Evolutionary conservation across 1,140 invertebrate genomes (phyloP), one percentile per base, ranked within the genome.

Genomic region (Drosophila watanabei): DNA sequence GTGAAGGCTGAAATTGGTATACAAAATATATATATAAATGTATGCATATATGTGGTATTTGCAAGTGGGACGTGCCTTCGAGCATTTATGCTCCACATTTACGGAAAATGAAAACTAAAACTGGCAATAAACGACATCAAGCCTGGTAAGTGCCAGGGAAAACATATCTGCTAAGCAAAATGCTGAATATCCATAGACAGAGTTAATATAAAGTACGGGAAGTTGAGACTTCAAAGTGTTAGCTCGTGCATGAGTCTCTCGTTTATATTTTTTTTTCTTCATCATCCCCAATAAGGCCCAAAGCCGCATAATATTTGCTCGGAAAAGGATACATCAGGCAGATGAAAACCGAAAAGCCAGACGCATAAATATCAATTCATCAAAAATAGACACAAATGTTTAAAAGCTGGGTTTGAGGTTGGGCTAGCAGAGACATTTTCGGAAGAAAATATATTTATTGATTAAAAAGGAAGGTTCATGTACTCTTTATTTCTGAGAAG

Each of bases 351-450:
- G 14, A 62, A 73, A 62, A 54, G 41, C 16, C 57, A 46, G 56
- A 75, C 70, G 24, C 43, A 75, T 73, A 61, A 73, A 75, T 63
- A 63, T 64, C 71, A 75, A 64, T 76, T 72, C 20, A 72, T 59
- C 69, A 71, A 46, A 48, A 28, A 49, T 30, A 28, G n/a, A 18
- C n/a, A 32, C 2, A 11, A 11, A 30, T 35, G 4, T 20, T 24
- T 37, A 10, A 35, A 10, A 39, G 35, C 14, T 33, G 39, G 16
- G 14, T 2, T 13, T 13, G 30, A 10, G 54, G 30, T 59, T 33
- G 35, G 1, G 35, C 4, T 10, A 4, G 28, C 8, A 13, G 28
- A 39, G 4, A 49, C n/a, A 18, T 33, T 65, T 69, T 49, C 13
- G 11, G n/a, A 4, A 16, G 13, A n/a, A 28, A 20, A 39, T 41